Percentiles rank a stretch among this genome's conserved stretches.
These are phyloP conservation scores for Lysandra bellargus DNA, from an alignment of 2,888 invertebrate species.

Conservation along the genomic window DNA sequence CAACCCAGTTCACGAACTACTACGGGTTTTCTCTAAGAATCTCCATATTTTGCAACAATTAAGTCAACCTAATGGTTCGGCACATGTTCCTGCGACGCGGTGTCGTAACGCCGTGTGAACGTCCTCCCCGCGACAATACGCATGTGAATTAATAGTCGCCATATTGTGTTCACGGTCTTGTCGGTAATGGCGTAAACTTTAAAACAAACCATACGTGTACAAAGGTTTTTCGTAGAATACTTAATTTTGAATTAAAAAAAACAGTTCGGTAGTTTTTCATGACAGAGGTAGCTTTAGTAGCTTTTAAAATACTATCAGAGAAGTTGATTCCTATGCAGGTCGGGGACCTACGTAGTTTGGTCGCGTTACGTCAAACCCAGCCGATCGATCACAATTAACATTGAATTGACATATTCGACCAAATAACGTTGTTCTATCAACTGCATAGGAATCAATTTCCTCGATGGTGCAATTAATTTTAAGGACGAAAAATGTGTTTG, in stretches of 20 bases:
- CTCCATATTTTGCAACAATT: neutral
- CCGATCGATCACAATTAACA: no score
- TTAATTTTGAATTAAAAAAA: neutral
- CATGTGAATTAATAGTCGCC: conserved; percentile 57
- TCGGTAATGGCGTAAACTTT: conserved; percentile 19
- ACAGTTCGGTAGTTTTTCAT: no score
- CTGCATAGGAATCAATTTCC: no score
- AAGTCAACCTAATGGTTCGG: conserved; percentile 13
- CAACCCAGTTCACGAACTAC: neutral
- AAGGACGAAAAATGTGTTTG: no score
- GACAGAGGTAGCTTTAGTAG: no score
- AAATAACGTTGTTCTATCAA: no score
- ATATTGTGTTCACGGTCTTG: conserved; percentile 32
- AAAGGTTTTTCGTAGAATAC: neutral
- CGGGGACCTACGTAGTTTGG: no score
- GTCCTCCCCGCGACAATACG: conserved; percentile 47
- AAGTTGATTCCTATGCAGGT: no score
- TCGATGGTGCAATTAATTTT: no score
- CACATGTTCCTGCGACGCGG: conserved; percentile 13
- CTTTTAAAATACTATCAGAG: no score
- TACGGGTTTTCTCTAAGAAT: conserved; percentile 5
- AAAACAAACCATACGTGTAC: conserved; percentile 6
- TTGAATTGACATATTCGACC: no score
- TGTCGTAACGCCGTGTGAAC: conserved; percentile 44
- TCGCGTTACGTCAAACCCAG: no score